phyloP scores from a whole-genome alignment of 2,888 invertebrate genomes.

The Lycocerus yunnanus region DNA sequence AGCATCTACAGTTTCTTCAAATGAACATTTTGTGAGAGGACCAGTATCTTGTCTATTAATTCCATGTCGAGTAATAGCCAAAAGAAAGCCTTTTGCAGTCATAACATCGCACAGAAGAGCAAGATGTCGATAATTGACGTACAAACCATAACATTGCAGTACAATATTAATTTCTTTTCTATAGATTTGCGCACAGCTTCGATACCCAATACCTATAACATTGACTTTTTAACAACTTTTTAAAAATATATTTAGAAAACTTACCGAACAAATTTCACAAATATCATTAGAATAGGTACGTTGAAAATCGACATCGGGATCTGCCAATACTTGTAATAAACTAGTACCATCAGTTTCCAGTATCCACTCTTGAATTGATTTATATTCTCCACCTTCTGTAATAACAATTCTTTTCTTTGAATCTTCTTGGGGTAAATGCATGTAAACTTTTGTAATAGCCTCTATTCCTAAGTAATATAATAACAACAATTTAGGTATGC shows the following conservation, averaged over 20 bases:
- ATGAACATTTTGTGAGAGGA: conserved; percentile 99
- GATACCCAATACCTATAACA: conserved; percentile 81
- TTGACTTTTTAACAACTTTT: not conserved
- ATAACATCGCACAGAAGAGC: conserved; percentile 99
- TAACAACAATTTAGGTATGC: too few species aligned
- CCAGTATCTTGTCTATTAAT: conserved; percentile 98
- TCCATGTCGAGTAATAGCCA: conserved; percentile 99
- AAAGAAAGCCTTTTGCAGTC: conserved; percentile 99
- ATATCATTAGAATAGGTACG: conserved; percentile 99
- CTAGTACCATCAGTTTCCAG: conserved; percentile 99
- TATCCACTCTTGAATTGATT: conserved; percentile 98
- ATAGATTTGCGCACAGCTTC: conserved; percentile 99
- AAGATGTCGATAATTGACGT: conserved; percentile 99
- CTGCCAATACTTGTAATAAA: conserved; percentile 95
- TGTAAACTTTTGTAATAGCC: conserved; percentile 96
- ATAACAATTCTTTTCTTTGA: conserved; percentile 97
- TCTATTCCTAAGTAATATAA: conserved; percentile 71
- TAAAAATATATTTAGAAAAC: conserved; percentile 23
- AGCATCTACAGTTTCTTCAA: conserved; percentile 99
- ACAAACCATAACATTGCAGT: conserved; percentile 97
- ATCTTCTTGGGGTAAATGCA: conserved; percentile 98
- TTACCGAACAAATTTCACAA: conserved; percentile 94
- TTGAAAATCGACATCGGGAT: conserved; percentile 96
- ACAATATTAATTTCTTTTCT: conserved; percentile 99
- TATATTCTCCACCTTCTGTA: conserved; percentile 97